Percentiles rank a stretch among this genome's conserved stretches.
These are phyloP conservation scores for Sabatieria punctata DNA, from an alignment of 2,888 invertebrate species.

Conservation along the genomic window DNA sequence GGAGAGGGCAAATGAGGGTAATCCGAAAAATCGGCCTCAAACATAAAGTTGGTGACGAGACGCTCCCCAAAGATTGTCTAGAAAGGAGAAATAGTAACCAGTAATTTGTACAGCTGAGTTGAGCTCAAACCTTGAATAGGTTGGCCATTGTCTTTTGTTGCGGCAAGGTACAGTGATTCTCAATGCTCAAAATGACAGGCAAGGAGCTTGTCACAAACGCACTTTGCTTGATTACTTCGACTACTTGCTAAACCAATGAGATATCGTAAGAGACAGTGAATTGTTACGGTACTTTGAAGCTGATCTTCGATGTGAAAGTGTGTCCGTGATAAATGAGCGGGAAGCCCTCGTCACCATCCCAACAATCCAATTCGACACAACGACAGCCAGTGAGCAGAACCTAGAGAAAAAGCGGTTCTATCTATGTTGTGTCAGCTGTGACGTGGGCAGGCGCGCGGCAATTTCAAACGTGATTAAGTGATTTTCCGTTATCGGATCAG, in stretches of 20 bases:
- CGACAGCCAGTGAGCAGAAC: constrained; percentile 77
- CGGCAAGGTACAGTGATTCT: constrained; percentile 83
- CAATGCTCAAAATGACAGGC: constrained; percentile 78
- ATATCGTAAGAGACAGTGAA: not conserved
- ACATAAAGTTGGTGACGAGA: constrained; percentile 66
- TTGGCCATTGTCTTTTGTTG: constrained; percentile 88
- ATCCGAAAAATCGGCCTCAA: constrained; percentile 70
- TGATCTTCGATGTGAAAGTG: constrained; percentile 86
- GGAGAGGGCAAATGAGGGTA: constrained; percentile 74
- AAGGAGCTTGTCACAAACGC: constrained; percentile 80
- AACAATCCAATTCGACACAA: constrained; percentile 85
- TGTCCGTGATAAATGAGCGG: constrained; percentile 91
- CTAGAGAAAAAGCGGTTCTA: constrained; percentile 19
- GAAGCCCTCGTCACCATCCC: constrained; percentile 90
- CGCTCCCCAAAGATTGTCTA: constrained; percentile 70
- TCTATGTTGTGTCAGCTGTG: too few relatives aligned
- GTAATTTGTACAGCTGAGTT: not conserved
- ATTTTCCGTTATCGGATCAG: too few relatives aligned
- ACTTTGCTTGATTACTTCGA: constrained; percentile 76
- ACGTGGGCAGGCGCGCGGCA: too few relatives aligned
- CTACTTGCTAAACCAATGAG: constrained; percentile 48
- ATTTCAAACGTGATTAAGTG: too few relatives aligned
- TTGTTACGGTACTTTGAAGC: constrained; percentile 45
- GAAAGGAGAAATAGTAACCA: constrained; percentile 7
- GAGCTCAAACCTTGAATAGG: constrained; percentile 72